These are phyloP conservation scores for Dione juno DNA, from an alignment of 2,888 invertebrate species.

Conservation along the genomic window DNA sequence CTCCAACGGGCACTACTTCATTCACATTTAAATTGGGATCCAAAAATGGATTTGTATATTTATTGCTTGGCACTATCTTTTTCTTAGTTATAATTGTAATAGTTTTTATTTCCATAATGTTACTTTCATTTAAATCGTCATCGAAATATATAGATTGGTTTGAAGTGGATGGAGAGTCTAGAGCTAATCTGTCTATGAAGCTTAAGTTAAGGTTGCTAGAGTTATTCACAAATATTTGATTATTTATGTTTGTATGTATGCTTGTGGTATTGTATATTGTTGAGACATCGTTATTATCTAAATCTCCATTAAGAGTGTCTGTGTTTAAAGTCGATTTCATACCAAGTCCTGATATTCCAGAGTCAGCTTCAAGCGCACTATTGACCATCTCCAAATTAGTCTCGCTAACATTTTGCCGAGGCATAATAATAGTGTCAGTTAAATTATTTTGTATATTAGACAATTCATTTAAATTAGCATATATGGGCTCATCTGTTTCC, in stretches of 20 bases:
- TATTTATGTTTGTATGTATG: slow-evolving; percentile 66
- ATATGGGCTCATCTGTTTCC: slow-evolving; percentile 58
- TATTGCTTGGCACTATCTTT: slow-evolving; percentile 59
- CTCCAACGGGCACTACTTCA: slow-evolving; percentile 44
- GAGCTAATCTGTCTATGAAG: slow-evolving; percentile 74
- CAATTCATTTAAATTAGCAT: slow-evolving; percentile 59
- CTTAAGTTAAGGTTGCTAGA: slow-evolving; percentile 70
- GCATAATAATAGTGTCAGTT: slow-evolving; percentile 32
- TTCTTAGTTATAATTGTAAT: slow-evolving; percentile 78
- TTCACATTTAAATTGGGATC: slow-evolving; percentile 61
- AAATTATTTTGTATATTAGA: slow-evolving; percentile 28
- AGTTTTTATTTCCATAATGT: slow-evolving; percentile 82
- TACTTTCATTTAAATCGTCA: slow-evolving; percentile 80
- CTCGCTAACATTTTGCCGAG: slow-evolving; percentile 14
- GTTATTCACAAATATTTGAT: slow-evolving; percentile 70
- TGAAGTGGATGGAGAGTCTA: slow-evolving; percentile 70
- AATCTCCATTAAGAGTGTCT: slow-evolving; percentile 44
- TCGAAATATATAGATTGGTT: slow-evolving; percentile 74
- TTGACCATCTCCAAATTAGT: slow-evolving; percentile 25
- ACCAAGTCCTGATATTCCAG: slow-evolving; percentile 66
- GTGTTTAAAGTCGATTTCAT: slow-evolving; percentile 57
- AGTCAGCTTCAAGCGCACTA: slow-evolving; percentile 58
- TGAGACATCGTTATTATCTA: slow-evolving; percentile 50
- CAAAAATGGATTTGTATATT: slow-evolving; percentile 76
- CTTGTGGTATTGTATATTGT: slow-evolving; percentile 59